These are phyloP conservation scores for Stomatorhinus walkeri DNA, from an alignment of 2,797 vertebrate species.

Conservation along the genomic window DNA sequence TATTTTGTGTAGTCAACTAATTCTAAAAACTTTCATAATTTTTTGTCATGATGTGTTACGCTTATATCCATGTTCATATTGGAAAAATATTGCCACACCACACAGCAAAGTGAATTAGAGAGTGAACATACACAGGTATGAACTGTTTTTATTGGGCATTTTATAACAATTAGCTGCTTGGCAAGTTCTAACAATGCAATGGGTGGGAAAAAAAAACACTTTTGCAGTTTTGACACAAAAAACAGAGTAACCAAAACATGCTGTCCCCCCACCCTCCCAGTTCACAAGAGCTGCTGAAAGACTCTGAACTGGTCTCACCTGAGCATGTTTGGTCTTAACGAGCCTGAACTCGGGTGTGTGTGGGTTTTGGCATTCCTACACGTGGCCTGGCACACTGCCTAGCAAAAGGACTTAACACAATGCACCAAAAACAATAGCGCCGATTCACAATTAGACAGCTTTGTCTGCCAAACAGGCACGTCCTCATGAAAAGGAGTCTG, in stretches of 20 bases:
- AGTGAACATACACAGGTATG: not conserved
- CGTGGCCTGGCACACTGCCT: not conserved
- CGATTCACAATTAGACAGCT: not conserved
- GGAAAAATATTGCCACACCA: not conserved
- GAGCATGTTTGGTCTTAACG: not conserved
- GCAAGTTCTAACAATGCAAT: not conserved
- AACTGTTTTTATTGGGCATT: not conserved
- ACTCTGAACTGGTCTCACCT: not conserved
- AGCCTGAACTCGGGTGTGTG: not conserved
- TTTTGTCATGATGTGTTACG: not conserved
- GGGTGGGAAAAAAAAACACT: not conserved
- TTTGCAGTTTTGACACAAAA: not conserved
- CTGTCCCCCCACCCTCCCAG: not conserved
- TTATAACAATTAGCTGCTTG: not conserved
- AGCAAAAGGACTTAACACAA: not conserved
- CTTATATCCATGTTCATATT: not conserved
- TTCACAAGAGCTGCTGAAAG: not conserved
- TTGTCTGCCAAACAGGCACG: not conserved
- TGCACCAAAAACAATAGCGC: not conserved
- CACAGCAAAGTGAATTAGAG: not conserved
- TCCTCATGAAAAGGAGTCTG: not conserved
- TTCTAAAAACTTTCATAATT: not conserved
- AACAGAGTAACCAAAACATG: not conserved
- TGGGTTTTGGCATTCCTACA: not conserved
- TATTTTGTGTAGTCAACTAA: not conserved